These are phyloP conservation scores for Ambastaia sidthimunki DNA, from an alignment of 2,797 vertebrate species.

Conservation along the genomic window DNA sequence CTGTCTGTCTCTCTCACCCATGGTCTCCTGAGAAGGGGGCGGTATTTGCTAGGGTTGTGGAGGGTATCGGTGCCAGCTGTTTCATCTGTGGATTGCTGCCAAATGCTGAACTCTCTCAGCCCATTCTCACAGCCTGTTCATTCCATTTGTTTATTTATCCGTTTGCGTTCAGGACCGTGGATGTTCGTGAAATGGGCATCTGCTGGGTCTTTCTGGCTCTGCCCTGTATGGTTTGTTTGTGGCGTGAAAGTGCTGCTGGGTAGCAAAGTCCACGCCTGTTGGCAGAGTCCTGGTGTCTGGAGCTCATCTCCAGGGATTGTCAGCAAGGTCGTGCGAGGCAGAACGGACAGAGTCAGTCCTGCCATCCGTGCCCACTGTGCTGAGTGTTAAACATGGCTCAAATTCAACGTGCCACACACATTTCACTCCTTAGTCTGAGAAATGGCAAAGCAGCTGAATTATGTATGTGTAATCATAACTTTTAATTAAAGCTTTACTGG, in stretches of 20 bases:
- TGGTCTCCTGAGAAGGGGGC: slow-evolving; percentile 69
- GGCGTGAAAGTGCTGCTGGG: slow-evolving; percentile 11
- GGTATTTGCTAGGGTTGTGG: slow-evolving; percentile 76
- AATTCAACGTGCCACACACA: slow-evolving; percentile 41
- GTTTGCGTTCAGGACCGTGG: slow-evolving; percentile 49
- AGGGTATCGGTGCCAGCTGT: slow-evolving; percentile 83
- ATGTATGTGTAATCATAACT: neutral
- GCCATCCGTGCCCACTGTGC: slow-evolving; percentile 57
- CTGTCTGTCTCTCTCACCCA: slow-evolving; percentile 38
- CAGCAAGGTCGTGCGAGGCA: slow-evolving; percentile 66
- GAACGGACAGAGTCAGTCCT: slow-evolving; percentile 61
- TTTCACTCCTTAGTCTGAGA: slow-evolving; percentile 64
- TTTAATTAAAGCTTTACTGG: slow-evolving; percentile 3
- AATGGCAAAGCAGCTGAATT: neutral
- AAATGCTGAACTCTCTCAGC: slow-evolving; percentile 68
- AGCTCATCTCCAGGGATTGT: slow-evolving; percentile 45
- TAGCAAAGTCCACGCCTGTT: slow-evolving; percentile 40
- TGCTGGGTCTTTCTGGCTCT: slow-evolving; percentile 30
- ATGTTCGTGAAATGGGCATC: slow-evolving; percentile 69
- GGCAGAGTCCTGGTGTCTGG: slow-evolving; percentile 50
- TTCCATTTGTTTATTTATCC: slow-evolving; percentile 64
- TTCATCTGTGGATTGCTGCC: slow-evolving; percentile 75
- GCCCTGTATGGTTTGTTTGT: slow-evolving; percentile 11
- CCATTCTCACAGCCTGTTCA: slow-evolving; percentile 66
- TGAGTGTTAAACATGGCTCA: slow-evolving; percentile 69